Evolutionary conservation across 2,888 invertebrate genomes (phyloP), one percentile per base, ranked within the genome.

Genomic region (Coenonympha arcania): DNA sequence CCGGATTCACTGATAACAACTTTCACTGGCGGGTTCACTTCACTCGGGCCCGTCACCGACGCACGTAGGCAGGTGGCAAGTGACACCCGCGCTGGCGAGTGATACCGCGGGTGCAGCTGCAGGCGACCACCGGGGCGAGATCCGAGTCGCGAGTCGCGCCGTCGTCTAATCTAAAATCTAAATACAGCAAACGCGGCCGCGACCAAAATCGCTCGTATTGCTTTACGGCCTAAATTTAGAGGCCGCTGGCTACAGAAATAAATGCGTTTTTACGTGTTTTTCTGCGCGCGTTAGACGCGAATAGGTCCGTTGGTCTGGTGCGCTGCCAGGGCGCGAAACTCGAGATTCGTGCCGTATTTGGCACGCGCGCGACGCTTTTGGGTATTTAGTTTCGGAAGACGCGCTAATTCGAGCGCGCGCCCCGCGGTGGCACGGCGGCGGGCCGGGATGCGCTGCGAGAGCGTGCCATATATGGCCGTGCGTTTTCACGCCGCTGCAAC

Each of bases 151-250:
- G 60, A 65, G 53, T 65, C 59, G 69, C 73, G 71, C 69, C 64
- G 65, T 67, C 58, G 60, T 72, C 79, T 78, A 79, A 77, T 82
- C 85, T 85, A 85, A 85, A 85, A 77, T 82, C 85, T 85, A 85
- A 85, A 85, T 82, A 83, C 79, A 85, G 85, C 79, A 83, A 82
- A 80, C 77, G 60, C 76, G 72, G 71, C 73, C 75, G 67, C 75
- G 71, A 79, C 85, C 85, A 85, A 86, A 85, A 82, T 79, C 81
- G 66, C 83, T 75, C 78, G 79, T 79, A 82, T 82, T 75, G 83
- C 82, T 85, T 85, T 83, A 79, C 83, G 79, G 76, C 83, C 85
- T 85, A 86, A 83, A 80, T 79, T 84, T 86, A 86, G 85, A 81
- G 79, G 78, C 75, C 76, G 82, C 79, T 79, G 69, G 75, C 76